Evolutionary conservation across 2,113 vertebrate genomes (phyloP), one percentile per base, ranked within the genome.

Genomic region (Rhabdomys dilectus): DNA sequence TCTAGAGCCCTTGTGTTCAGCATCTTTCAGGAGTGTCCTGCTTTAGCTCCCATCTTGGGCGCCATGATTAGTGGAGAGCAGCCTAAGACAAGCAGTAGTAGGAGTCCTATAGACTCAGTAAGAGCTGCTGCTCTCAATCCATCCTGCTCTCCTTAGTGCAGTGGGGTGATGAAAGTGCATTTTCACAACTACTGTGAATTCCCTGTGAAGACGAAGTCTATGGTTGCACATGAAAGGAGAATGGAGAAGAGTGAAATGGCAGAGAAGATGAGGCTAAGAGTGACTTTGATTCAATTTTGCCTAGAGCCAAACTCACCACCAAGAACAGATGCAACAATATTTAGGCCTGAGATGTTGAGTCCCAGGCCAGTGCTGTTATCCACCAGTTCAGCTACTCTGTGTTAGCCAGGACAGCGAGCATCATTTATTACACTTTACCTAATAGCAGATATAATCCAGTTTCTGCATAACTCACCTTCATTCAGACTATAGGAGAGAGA

Each of bases 381-480:
- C 26, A 26, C 34, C 15, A 58, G 58, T 72, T 70, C 42, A 88
- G 48, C 78, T 73, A 68, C 24, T 58, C 31, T 11, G 29, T 29
- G 6, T 22, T n/a, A 85, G 16, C 29, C 60, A 72, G 21, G 39
- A 91, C 85, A 94, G 21, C 5, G 53, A 68, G 58, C 15, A 92
- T 70, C 17, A 42, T 1, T n/a, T 24, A 31, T 75, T 34, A 36
- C 19, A 29, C 76, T 80, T 82, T 88, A 92, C 56, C 70, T 85
- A 39, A 75, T 62, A 92, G 58, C 72, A 91, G 66, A 78, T 48
- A n/a, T 26, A 56, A 84, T n/a, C 62, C 51, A 62, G 12, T 34
- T 88, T 88, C 62, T 29, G n/a, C 89, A 85, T 31, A 91, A 82
- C 51, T 45, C 45, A 36, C 42, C 88, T 94, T 85, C 36, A 68